Evolutionary conservation across 2,797 vertebrate genomes (phyloP).

Genomic region (Rhyacichthys aspro): DNA sequence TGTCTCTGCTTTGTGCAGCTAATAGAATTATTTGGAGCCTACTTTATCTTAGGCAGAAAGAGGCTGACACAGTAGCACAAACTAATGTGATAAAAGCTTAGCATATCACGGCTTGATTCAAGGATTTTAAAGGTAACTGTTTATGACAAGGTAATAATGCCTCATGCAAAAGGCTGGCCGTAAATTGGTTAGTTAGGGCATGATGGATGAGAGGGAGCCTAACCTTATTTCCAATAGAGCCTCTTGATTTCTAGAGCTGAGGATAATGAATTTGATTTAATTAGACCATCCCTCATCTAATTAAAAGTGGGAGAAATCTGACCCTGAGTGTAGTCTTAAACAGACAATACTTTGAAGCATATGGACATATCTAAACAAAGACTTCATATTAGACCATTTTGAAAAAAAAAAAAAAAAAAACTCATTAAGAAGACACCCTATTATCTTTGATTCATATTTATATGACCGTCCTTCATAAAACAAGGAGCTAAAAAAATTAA

Average conservation of each 20-base stretch:
- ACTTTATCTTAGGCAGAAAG: slow-evolving; percentile 97
- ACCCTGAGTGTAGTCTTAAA: slow-evolving; percentile 78
- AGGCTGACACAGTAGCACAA: slow-evolving; percentile 94
- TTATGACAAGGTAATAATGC: slow-evolving; percentile 99
- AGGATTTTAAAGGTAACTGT: slow-evolving; percentile 94
- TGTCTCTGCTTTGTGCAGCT: slow-evolving; percentile 78
- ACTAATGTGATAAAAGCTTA: slow-evolving; percentile 99
- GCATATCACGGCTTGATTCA: slow-evolving; percentile 88
- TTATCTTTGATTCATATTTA: slow-evolving; percentile 28
- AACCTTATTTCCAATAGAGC: slow-evolving; percentile 92
- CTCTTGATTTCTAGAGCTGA: slow-evolving; percentile 96
- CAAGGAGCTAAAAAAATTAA: slow-evolving; percentile 54
- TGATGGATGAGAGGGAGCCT: slow-evolving; percentile 97
- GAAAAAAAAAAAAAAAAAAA: slow-evolving; percentile 14
- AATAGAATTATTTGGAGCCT: slow-evolving; percentile 89
- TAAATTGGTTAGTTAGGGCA: slow-evolving; percentile 99
- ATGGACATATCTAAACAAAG: slow-evolving; percentile 40
- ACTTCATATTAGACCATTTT: slow-evolving; percentile 24
- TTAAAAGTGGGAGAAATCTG: slow-evolving; percentile 92
- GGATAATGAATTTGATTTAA: slow-evolving; percentile 99
- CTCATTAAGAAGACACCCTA: slow-evolving; percentile 24
- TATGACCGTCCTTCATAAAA: slow-evolving; percentile 42
- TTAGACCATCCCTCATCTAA: slow-evolving; percentile 95
- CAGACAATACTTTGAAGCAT: slow-evolving; percentile 40
- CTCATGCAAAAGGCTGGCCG: slow-evolving; percentile 92